Evolutionary conservation across 2,797 vertebrate species (phyloP).

Genomic region (Liasis olivaceus): DNA sequence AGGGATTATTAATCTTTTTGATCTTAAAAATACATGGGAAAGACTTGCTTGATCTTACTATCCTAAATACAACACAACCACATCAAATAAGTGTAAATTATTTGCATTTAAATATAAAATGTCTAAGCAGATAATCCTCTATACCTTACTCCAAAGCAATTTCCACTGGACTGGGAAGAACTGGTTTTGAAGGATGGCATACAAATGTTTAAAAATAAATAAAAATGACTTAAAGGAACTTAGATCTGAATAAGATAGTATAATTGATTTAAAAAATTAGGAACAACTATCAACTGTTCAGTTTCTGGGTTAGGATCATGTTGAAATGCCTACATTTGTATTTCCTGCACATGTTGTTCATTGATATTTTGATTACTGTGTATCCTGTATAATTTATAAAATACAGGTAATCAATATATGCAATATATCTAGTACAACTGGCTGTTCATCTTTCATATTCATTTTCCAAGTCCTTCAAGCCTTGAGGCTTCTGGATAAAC

Average conservation of each 20-base stretch:
- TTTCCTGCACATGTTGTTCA: neutral
- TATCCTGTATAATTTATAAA: slow-evolving; percentile 10
- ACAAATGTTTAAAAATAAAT: neutral
- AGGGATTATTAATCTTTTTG: neutral
- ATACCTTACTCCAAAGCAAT: neutral
- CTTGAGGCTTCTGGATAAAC: neutral
- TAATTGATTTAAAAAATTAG: slow-evolving; percentile 11
- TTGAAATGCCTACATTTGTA: neutral
- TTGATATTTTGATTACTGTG: slow-evolving; percentile 1
- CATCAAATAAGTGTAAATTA: neutral
- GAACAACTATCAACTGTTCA: slow-evolving; percentile 12
- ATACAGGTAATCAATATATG: slow-evolving; percentile 6
- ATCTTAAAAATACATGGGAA: neutral
- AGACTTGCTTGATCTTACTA: neutral
- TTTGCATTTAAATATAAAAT: neutral
- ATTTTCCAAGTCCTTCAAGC: neutral
- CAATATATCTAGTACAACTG: neutral
- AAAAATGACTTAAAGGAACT: neutral
- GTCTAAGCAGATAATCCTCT: neutral
- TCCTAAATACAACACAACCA: neutral
- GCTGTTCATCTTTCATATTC: neutral
- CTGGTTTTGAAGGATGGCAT: neutral
- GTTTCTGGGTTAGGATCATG: slow-evolving; percentile 10
- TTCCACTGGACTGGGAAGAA: neutral
- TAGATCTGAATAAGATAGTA: neutral